Base-by-base conservation (phyloP, 2,888 invertebrate species). In the Luperina nickerlii region DNA sequence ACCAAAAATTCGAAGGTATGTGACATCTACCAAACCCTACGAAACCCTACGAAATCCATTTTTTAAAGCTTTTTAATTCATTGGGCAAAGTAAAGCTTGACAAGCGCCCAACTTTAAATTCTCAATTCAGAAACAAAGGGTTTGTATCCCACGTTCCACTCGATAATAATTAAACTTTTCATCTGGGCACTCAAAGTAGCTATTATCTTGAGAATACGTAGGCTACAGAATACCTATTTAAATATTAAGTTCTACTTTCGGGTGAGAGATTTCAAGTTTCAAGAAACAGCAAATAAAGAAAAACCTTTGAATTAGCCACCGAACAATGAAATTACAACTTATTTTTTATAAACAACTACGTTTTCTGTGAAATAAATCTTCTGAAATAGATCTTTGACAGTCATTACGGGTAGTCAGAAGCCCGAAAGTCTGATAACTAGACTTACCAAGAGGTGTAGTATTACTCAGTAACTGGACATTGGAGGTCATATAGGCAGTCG, bases 281-380 rank as follows among this genome's bases (percentile, higher is more conserved):
- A 5, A n/a, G 27, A 45, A 65, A 65, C 13, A 15, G 18, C 7
- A 18, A 75, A 57, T 0, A 20, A 76, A 42, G 18, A 24, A 42
- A 32, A 76, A 1, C 32, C 13, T 77, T 38, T 48, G 78, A 38
- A 48, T 45, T 6, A 54, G 54, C 9, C n/a, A 51, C 24, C 62
- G 20, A 57, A 66, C n/a, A 77, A 66, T 57, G 20, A n/a, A 66
- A 78, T 77, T n/a, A 66, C 24, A 32, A 32, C 32, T 45, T 18
- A 8, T 32, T 76, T 74, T 76, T 4, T 45, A 1, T 51, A 27
- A 24, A 62, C 2, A 42, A 42, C 42, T 76, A 27, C 38, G 13
- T 60, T 51, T 54, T 24, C 11, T 71, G 7, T 54, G n/a, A 45
- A 45, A 63, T n/a, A 48, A 51, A 0, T 2, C 6, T 57, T n/a